A percentile compares a stretch with the other conserved stretches of the same genome.
Conservation (phyloP, 1,140 invertebrate genomes). For the Dryas iulia region DNA sequence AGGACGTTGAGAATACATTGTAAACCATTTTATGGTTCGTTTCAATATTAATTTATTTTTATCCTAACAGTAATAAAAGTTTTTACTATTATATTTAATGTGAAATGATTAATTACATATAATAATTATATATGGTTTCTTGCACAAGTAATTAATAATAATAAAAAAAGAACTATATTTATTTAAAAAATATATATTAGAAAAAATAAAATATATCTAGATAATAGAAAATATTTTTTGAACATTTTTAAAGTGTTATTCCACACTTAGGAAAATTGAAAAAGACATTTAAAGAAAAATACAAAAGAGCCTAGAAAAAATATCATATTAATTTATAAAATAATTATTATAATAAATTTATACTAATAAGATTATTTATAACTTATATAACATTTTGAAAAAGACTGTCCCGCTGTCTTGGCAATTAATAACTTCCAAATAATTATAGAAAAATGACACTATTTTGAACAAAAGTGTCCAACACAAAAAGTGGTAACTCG, state of each 20-base stretch:
- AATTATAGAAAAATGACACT: conserved; percentile 36
- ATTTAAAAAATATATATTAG: not conserved
- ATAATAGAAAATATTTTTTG: no score
- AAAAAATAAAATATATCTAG: not conserved
- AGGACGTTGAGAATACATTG: conserved; percentile 3
- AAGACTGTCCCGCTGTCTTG: conserved; percentile 36
- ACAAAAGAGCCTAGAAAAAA: no score
- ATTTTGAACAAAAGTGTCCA: conserved; percentile 11
- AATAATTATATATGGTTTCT: not conserved
- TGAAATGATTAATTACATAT: not conserved
- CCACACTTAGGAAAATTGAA: no score
- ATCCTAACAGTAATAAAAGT: not conserved
- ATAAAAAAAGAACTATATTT: not conserved
- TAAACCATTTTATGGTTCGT: not conserved
- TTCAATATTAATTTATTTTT: not conserved
- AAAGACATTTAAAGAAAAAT: no score
- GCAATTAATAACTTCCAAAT: conserved; percentile 50
- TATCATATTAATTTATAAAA: no score
- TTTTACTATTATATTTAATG: not conserved
- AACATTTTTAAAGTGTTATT: no score
- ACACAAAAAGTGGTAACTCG: conserved; percentile 48
- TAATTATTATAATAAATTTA: no score
- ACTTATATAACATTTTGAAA: conserved; percentile 19
- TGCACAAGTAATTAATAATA: no score
- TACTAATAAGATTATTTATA: not conserved